Evolutionary conservation across 2,113 vertebrate species (phyloP), one percentile per base, ranked within the genome.

Genomic region (Corythaeola cristata): DNA sequence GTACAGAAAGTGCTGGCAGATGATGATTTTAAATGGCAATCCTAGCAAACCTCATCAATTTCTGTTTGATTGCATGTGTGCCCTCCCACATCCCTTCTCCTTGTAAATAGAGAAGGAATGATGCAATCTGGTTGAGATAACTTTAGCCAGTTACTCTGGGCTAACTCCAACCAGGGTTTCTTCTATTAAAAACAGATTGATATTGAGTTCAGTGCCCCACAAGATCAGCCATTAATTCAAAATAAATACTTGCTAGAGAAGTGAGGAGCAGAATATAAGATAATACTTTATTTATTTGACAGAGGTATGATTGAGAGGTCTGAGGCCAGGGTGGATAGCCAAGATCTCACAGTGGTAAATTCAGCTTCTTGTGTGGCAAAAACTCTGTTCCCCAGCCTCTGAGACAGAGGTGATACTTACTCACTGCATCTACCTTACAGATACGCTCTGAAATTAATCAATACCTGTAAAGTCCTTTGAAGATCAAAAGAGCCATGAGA

Each of bases 311-410:
- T 55, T 1, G 1, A 88, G 68, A 90, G 12, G 15, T 82, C 64
- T 66, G 50, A 71, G 67, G 11, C 14, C 50, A 71, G 22, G 6
- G 22, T 67, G 7, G 8, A 52, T 11, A 80, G 8, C 30, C 35
- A 90, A n/a, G 21, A 12, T 76, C 17, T 69, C n/a, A 52, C 0
- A 0, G 14, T 37, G 27, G 17, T 33, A n/a, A 68, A 1, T 39
- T 68, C 64, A 78, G 18, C 4, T 53, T 60, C 44, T 56, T n/a
- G 5, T 24, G 37, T 2, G 5, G 30, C 22, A 8, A 2, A 74
- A 88, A 81, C 6, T 27, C 89, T 39, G 39, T 74, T 94, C 81
- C 28, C 3, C 30, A 78, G 11, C 20, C 30, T 85, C 44, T 85
- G 49, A 47, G 82, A 44, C 21, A 64, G 27, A 72, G 18, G 7